phyloP scores from a whole-genome alignment of 2,797 vertebrate species.

The Characodon lateralis region DNA sequence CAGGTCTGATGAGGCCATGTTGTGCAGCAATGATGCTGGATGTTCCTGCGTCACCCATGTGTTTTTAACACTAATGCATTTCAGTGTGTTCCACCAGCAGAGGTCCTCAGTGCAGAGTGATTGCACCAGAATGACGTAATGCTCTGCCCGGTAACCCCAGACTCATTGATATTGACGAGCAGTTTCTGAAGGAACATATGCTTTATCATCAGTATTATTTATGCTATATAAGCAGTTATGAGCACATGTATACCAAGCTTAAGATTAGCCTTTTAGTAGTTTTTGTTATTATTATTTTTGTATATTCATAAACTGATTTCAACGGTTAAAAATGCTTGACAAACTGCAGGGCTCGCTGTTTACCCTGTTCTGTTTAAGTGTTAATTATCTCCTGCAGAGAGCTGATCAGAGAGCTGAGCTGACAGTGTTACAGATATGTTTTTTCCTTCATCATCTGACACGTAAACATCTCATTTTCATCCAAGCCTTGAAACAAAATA shows the following conservation, averaged over 20 bases:
- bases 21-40: slow-evolving; percentile 35
- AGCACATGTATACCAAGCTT: slow-evolving; percentile 20
- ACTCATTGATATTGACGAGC: slow-evolving; percentile 7
- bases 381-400: background rate
- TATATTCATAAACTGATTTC: slow-evolving; percentile 22
- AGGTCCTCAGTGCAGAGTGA: slow-evolving; percentile 50
- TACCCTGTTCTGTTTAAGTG: slow-evolving; percentile 2
- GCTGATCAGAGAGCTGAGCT: slow-evolving; percentile 31
- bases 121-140: slow-evolving; percentile 64
- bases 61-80: slow-evolving; percentile 5
- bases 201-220: slow-evolving; percentile 16
- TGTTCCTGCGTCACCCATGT: slow-evolving; percentile 33
- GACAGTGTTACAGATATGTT: slow-evolving; percentile 40
- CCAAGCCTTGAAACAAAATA: slow-evolving; percentile 35
- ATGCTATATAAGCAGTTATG: slow-evolving; percentile 26
- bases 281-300: slow-evolving; percentile 16
- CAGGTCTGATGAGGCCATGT: slow-evolving; percentile 47
- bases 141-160: slow-evolving; percentile 13
- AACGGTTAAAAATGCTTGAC: slow-evolving; percentile 9
- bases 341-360: slow-evolving; percentile 23
- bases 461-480: slow-evolving; percentile 22
- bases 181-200: slow-evolving; percentile 1
- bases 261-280: slow-evolving; percentile 8
- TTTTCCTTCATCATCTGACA: slow-evolving; percentile 26
- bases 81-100: slow-evolving; percentile 66